phyloP scores from a whole-genome alignment of 2,888 invertebrate genomes.

The Cloeon dipterum region DNA sequence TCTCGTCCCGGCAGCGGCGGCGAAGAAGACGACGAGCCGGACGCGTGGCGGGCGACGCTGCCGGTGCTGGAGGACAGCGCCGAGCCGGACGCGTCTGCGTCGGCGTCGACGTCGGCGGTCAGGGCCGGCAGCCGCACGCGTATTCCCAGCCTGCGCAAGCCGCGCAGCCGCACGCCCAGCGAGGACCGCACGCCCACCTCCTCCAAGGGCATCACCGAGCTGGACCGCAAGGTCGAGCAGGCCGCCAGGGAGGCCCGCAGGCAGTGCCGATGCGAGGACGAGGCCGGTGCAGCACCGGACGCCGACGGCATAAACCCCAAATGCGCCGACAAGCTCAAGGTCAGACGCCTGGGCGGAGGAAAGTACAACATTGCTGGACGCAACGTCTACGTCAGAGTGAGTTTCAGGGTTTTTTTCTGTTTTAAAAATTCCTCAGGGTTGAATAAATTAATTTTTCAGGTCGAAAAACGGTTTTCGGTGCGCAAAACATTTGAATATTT shows the following conservation, averaged over 20 bases:
- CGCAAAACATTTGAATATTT: no score
- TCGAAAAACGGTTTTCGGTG: no score
- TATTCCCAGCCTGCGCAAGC: background rate
- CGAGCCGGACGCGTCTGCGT: background rate
- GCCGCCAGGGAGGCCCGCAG: constrained; percentile 48
- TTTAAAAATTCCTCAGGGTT: no score
- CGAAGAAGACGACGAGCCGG: background rate
- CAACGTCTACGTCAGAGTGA: constrained; percentile 69
- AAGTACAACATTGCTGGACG: constrained; percentile 68
- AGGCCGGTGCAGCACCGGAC: constrained; percentile 20
- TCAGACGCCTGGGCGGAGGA: constrained; percentile 65
- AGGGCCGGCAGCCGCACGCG: background rate
- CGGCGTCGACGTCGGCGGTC: no score
- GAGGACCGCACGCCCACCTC: no score
- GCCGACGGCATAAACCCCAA: constrained; percentile 13
- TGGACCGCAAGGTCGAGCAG: constrained; percentile 27
- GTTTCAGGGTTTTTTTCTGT: no score
- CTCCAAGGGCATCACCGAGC: background rate
- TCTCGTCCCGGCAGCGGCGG: background rate
- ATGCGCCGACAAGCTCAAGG: constrained; percentile 43
- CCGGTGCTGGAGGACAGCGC: no score
- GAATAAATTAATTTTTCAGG: no score
- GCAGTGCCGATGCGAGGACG: constrained; percentile 42
- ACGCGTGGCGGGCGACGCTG: no score
- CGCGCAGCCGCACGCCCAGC: no score